Evolutionary conservation across 2,797 vertebrate genomes (phyloP).

Genomic region (Remorina albescens): DNA sequence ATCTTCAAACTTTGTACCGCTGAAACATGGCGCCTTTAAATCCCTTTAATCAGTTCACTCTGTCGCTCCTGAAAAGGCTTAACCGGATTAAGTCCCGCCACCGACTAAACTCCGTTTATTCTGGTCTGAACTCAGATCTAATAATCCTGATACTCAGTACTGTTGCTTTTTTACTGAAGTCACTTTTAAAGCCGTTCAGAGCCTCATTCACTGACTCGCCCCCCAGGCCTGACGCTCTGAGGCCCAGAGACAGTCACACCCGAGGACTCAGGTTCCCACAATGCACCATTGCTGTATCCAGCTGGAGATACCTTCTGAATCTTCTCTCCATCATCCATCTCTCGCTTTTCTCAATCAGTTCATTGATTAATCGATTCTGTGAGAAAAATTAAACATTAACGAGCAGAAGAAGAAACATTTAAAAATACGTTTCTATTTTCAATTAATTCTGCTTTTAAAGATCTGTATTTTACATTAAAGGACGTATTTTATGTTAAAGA

Average conservation of each 20-base stretch:
- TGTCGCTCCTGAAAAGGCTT: constrained; percentile 53
- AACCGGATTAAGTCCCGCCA: constrained; percentile 58
- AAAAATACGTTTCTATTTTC: too few relatives aligned
- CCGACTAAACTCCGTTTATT: constrained; percentile 36
- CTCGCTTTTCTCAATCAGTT: constrained; percentile 16
- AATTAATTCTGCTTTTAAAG: too few relatives aligned
- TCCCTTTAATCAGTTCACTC: constrained; percentile 53
- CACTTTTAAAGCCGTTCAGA: constrained; percentile 11
- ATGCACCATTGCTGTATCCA: constrained; percentile 62
- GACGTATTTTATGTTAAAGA: too few relatives aligned
- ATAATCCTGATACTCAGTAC: constrained; percentile 32
- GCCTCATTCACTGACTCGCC: not conserved
- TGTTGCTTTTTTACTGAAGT: constrained; percentile 33
- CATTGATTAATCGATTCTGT: not conserved
- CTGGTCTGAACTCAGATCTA: constrained; percentile 30
- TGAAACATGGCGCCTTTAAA: constrained; percentile 41
- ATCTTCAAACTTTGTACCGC: constrained; percentile 15
- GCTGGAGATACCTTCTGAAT: constrained; percentile 74
- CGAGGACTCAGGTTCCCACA: constrained; percentile 52
- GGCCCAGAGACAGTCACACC: not conserved
- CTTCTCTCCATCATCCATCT: constrained; percentile 67
- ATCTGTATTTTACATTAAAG: too few relatives aligned
- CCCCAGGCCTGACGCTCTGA: too few relatives aligned
- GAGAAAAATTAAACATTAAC: not conserved
- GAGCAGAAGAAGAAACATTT: not conserved